Evolutionary conservation across 2,888 invertebrate genomes (phyloP), one percentile per base, ranked within the genome.

Genomic region (Formica aserva): DNA sequence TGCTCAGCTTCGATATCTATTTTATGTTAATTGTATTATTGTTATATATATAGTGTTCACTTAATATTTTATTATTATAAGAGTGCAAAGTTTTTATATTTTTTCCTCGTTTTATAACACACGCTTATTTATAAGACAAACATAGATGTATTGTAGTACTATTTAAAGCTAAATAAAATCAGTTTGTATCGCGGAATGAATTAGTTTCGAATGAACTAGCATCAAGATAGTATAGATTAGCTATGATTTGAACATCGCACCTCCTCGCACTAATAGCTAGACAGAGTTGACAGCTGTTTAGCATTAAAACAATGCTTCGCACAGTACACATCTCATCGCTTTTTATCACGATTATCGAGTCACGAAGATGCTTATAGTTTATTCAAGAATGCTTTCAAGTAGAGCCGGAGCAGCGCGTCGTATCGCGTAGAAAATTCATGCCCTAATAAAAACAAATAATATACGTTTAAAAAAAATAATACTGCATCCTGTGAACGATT

Each of bases 281-380:
- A 69, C 45, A 45, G 15, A 32, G 32, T 32, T 69, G 6, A 35
- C 18, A 22, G 45, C 45, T 38, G 41, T 66, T 41, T 15, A 15
- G 22, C 32, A 69, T 78, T 60, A 57, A 60, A 9, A n/a, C 11
- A 26, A 78, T 18, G 69, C 78, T 32, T 67, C 22, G 57, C 35
- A 69, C 69, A 78, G 38, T 45, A 35, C n/a, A 69, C 32, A 78
- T 32, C 55, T 32, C 55, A 55, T 45, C 5, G 78, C 29, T 78
- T 78, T 60, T 65, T 38, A 41, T 60, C 35, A 57, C 41, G 13
- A 78, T 69, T 78, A 78, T n/a, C 41, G 52, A 48, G 35, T 52
- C 26, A 76, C 63, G 35, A 69, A 60, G 18, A 78, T 38, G 57
- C 78, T 78, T 71, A 48, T 55, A 60, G 29, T 15, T 32, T 32